phyloP scores from a whole-genome alignment of 2,113 vertebrate genomes.

The Xiphophorus couchianus region DNA sequence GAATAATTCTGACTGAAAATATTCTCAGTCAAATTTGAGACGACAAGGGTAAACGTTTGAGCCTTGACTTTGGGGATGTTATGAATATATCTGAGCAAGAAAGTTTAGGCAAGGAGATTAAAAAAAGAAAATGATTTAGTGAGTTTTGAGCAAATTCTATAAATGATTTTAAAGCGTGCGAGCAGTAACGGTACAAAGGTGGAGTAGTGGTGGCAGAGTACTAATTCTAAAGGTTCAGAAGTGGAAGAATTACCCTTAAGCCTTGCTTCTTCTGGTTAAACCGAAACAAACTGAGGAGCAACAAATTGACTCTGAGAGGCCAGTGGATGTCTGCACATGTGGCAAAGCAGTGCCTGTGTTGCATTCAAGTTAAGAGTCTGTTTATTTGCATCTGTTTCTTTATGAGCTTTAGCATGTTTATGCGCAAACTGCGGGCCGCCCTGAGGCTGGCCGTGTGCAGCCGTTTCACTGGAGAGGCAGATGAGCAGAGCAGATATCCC shows the following conservation, averaged over 20 bases:
- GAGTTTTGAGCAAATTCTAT: slow-evolving; percentile 9
- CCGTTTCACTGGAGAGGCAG: slow-evolving; percentile 81
- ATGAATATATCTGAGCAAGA: not conserved
- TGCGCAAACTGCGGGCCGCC: slow-evolving; percentile 63
- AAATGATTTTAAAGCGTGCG: slow-evolving; percentile 11
- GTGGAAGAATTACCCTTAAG: slow-evolving; percentile 37
- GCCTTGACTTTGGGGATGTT: not conserved
- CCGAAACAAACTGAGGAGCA: slow-evolving; percentile 53
- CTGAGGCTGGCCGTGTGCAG: slow-evolving; percentile 82
- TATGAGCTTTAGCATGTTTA: not conserved
- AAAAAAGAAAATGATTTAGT: too few relatives aligned
- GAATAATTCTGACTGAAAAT: not conserved
- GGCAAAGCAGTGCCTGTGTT: slow-evolving; percentile 25
- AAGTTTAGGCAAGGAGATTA: not conserved
- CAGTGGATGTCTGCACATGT: slow-evolving; percentile 28
- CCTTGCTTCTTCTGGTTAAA: slow-evolving; percentile 21
- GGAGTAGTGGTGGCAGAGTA: slow-evolving; percentile 40
- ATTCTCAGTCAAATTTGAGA: not conserved
- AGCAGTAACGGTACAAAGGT: not conserved
- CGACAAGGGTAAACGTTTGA: not conserved
- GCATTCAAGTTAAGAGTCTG: slow-evolving; percentile 18
- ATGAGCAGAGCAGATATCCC: slow-evolving; percentile 88
- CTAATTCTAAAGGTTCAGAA: slow-evolving; percentile 50
- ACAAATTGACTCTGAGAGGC: slow-evolving; percentile 49
- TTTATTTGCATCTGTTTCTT: slow-evolving; percentile 23